Evolutionary conservation across 2,797 vertebrate genomes (phyloP), one percentile per base, ranked within the genome.

Genomic region (Anableps anableps): DNA sequence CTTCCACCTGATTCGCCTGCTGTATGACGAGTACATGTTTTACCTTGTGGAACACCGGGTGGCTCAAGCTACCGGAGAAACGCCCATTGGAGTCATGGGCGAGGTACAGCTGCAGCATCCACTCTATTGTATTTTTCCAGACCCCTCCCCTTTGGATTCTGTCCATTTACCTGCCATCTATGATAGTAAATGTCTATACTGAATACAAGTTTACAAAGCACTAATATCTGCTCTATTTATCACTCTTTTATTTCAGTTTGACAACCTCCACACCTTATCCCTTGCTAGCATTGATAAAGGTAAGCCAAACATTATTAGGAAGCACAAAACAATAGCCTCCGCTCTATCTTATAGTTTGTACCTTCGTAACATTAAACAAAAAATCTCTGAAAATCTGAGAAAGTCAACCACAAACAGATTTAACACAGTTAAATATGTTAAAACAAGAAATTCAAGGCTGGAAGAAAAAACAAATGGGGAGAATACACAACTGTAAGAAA

Each of bases 11-110:
- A 99, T 99, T 90, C 97, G 99, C 72, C 96, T 99, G 90, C 97
- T 99, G 9, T 99, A 99, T 0, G 99, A 99, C 0, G 99, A 99
- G 86, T 99, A 99, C 95, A 99, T 99, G 99, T 99, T 99, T 93
- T 99, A 99, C 92, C 95, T 99, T 86, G 98, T 99, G 81, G 99
- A 99, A 92, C 98, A 99, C 72, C 97, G 98, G 0, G 98, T 99
- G 17, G 99, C 99, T n/a, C 96, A 97, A 88, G 98, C 98, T 0
- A 98, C 98, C 0, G 98, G 99, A 72, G 98, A 99, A 94, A 99
- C 97, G 0, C 97, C 98, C 0, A 99, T 99, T 0, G 97, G 98
- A 0, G 96, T 99, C 66, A 99, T 99, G 99, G 98, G 98, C 75
- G 98, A 99, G 97, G 98, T 99, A 94, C 93, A 93, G 41, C 60